These are phyloP conservation scores for Eledone cirrhosa DNA, from an alignment of 2,888 invertebrate genomes.

Conservation along the genomic window DNA sequence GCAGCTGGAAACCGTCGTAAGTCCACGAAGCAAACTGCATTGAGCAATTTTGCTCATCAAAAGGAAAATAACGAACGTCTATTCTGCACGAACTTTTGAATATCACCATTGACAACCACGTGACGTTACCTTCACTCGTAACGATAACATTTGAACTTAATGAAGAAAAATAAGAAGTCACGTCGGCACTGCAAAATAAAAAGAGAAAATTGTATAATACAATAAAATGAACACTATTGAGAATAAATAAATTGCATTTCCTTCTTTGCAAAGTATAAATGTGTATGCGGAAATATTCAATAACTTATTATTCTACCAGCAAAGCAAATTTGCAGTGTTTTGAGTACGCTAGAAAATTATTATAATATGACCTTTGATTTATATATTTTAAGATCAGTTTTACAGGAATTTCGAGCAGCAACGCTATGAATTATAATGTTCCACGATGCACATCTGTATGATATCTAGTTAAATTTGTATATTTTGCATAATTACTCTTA, in stretches of 20 bases:
- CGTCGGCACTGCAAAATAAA: constrained; percentile 61
- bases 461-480: no score
- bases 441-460: no score
- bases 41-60: constrained; percentile 71
- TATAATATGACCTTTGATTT: no score
- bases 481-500: no score
- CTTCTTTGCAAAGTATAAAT: neutral
- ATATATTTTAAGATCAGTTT: no score
- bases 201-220: neutral
- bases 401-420: no score
- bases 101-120: constrained; percentile 71
- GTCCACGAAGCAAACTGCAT: constrained; percentile 72
- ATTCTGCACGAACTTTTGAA: constrained; percentile 71
- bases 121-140: constrained; percentile 70
- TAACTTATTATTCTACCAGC: no score
- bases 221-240: neutral
- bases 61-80: constrained; percentile 71
- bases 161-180: constrained; percentile 58
- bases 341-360: no score
- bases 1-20: constrained; percentile 69
- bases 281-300: neutral
- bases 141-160: constrained; percentile 72
- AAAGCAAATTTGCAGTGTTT: no score
- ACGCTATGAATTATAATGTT: no score
- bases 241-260: neutral